phyloP scores from a whole-genome alignment of 2,113 vertebrate genomes.

The Myocastor coypus region DNA sequence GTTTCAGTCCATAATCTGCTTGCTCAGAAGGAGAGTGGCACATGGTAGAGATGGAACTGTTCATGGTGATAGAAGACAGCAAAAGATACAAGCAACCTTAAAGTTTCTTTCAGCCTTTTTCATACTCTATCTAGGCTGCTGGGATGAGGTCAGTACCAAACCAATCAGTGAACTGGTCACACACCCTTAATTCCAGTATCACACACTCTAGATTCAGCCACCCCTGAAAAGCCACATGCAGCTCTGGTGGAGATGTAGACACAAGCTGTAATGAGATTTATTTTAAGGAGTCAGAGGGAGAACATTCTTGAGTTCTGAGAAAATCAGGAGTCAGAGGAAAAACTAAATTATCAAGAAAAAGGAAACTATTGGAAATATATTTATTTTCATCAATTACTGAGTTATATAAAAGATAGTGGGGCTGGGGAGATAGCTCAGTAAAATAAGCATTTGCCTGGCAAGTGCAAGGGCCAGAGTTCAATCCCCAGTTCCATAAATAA shows the following conservation, averaged over 20 bases:
- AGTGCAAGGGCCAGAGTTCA: too few relatives aligned
- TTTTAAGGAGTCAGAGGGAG: background rate
- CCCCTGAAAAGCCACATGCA: background rate
- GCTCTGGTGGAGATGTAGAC: background rate
- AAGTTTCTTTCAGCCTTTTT: background rate
- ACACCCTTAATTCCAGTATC: background rate
- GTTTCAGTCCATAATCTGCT: background rate
- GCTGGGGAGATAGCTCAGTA: too few relatives aligned
- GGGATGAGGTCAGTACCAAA: background rate
- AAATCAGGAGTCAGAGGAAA: background rate
- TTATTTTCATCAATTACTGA: background rate
- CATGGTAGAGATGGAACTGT: background rate
- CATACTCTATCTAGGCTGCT: background rate
- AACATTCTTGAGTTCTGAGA: background rate
- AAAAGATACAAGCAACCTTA: background rate
- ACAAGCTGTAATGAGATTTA: background rate
- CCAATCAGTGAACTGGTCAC: background rate
- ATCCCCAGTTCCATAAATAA: too few relatives aligned
- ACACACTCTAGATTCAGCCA: background rate
- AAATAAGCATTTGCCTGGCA: too few relatives aligned
- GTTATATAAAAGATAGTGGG: background rate
- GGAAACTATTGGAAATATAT: background rate
- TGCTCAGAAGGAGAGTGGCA: background rate
- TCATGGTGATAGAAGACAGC: background rate
- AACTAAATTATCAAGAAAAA: background rate